Conservation (phyloP, 2,797 vertebrate species). For the Kryptolebias ocellatus region DNA sequence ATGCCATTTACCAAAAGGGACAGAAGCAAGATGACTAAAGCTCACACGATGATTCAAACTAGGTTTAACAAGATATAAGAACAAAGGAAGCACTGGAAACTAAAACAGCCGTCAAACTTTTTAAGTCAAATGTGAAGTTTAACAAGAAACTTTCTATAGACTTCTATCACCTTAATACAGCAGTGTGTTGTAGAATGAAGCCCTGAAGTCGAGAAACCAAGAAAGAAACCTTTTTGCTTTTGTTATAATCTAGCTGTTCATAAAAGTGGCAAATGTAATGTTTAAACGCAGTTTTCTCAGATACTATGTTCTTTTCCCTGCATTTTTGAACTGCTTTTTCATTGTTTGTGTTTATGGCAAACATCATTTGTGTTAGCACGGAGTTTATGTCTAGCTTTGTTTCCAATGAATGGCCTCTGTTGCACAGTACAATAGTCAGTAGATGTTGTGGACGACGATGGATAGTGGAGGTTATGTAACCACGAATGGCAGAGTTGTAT, state of each 20-base stretch:
- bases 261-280: constrained; percentile 6
- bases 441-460: constrained; percentile 70
- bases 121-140: constrained; percentile 43
- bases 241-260: background rate
- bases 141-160: constrained; percentile 30
- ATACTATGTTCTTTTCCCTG: constrained; percentile 4
- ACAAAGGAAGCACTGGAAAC: background rate
- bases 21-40: background rate
- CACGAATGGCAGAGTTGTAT: constrained; percentile 52
- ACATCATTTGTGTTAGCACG: constrained; percentile 54
- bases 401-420: constrained; percentile 65
- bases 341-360: constrained; percentile 41
- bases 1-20: no score
- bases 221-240: constrained; percentile 9
- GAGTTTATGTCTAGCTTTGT: constrained; percentile 61
- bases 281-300: constrained; percentile 13
- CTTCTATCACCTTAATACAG: constrained; percentile 23
- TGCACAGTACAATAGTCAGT: constrained; percentile 46
- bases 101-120: constrained; percentile 14
- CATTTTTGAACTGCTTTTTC: constrained; percentile 7
- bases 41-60: background rate
- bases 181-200: constrained; percentile 7
- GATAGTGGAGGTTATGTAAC: constrained; percentile 56
- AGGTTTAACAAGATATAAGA: background rate
- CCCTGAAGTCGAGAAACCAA: constrained; percentile 37